Conservation (phyloP, 1,140 invertebrate genomes). For the Linepithema humile region DNA sequence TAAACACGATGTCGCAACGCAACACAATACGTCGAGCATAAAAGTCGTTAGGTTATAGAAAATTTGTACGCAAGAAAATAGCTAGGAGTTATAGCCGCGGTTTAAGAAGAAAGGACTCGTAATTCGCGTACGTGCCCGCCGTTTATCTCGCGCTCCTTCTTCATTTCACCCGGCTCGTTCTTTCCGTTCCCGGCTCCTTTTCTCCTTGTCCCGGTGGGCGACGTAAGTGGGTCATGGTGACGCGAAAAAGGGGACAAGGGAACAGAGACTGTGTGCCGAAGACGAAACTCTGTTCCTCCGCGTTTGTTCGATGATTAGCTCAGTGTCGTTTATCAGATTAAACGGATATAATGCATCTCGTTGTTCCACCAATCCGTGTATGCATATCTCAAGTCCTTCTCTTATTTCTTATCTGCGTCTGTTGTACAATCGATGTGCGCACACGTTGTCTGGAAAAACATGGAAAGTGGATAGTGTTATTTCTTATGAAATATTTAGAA, state of each 20-base stretch:
- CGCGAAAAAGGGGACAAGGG: not conserved
- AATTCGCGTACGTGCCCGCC: not conserved
- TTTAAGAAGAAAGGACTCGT: not conserved
- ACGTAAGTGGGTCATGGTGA: constrained; percentile 17
- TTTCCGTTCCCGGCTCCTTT: not conserved
- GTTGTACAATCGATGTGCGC: not conserved
- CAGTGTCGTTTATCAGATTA: constrained; percentile 14
- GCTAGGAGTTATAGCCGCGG: too few species aligned
- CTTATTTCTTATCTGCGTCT: not conserved
- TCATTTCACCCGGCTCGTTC: not conserved
- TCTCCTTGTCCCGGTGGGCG: not conserved
- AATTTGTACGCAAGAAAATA: not conserved
- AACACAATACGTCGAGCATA: not conserved
- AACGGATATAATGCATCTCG: not conserved
- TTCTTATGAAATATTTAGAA: not conserved
- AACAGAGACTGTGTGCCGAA: not conserved
- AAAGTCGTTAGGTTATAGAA: not conserved
- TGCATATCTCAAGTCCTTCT: not conserved
- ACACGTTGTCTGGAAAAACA: not conserved
- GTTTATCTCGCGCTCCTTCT: not conserved
- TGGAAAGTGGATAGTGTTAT: not conserved
- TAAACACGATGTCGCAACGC: too few species aligned
- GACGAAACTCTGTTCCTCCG: not conserved
- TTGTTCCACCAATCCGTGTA: too few species aligned
- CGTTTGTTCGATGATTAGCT: constrained; percentile 3